These are phyloP conservation scores for Podarcis raffonei DNA, from an alignment of 2,113 vertebrate species.

Conservation along the genomic window DNA sequence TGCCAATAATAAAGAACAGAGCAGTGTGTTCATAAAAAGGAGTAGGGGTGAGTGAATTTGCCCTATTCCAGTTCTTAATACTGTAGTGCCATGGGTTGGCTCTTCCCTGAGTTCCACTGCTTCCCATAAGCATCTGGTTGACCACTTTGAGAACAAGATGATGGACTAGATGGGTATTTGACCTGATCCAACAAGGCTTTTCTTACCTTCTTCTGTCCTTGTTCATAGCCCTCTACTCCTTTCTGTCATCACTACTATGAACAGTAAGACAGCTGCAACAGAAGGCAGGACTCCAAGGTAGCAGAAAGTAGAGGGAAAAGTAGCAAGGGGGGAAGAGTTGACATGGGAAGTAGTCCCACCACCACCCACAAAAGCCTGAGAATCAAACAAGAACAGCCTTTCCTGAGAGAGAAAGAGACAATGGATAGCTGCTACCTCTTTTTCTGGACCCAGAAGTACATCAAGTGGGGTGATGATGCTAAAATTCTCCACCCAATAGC, in stretches of 20 bases:
- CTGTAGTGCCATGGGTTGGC: background rate
- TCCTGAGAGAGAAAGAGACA: background rate
- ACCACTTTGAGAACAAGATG: too few species aligned
- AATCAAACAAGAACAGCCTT: background rate
- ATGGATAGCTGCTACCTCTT: too few species aligned
- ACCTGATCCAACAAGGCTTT: too few species aligned
- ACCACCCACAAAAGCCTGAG: background rate
- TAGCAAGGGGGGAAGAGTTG: background rate
- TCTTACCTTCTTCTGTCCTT: too few species aligned
- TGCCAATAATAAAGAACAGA: background rate
- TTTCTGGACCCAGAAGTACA: too few species aligned
- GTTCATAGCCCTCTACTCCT: background rate
- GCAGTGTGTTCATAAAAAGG: background rate
- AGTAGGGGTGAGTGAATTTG: background rate
- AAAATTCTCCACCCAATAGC: too few species aligned
- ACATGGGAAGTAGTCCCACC: background rate
- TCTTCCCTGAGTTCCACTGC: background rate
- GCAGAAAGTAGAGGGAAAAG: background rate
- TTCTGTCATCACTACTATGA: background rate
- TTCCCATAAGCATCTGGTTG: background rate
- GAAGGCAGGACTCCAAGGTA: background rate
- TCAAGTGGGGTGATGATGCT: too few species aligned
- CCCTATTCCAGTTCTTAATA: background rate
- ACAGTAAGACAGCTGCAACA: background rate
- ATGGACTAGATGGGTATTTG: too few species aligned